Conservation (phyloP, 2,888 invertebrate genomes). For the Amphipyra berbera region DNA sequence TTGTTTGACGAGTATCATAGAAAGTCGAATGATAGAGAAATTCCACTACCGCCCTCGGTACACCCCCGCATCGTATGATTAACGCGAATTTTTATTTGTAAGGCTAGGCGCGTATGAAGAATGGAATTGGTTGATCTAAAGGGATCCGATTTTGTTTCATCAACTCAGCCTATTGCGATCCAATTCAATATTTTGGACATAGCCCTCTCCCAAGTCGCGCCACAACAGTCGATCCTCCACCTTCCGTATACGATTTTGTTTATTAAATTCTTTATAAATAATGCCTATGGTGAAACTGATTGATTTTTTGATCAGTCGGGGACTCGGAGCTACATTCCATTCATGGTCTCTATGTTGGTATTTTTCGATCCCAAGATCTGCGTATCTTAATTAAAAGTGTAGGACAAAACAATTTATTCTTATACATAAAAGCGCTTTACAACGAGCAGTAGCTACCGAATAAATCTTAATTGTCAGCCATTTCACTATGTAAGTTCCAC, state of each 20-base stretch:
- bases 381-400: background rate
- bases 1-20: slow-evolving; percentile 39
- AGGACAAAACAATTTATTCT: slow-evolving; percentile 3
- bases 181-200: too few relatives aligned
- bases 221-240: too few relatives aligned
- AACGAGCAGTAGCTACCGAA: slow-evolving; percentile 1
- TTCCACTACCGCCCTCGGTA: slow-evolving; percentile 10
- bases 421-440: slow-evolving; percentile 23
- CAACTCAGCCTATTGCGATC: too few relatives aligned
- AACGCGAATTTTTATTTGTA: slow-evolving; percentile 1
- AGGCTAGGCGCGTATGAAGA: too few relatives aligned
- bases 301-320: too few relatives aligned
- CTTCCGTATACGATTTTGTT: too few relatives aligned
- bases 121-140: too few relatives aligned
- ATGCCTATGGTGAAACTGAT: too few relatives aligned
- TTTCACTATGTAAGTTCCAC: slow-evolving; percentile 27
- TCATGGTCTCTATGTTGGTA: background rate
- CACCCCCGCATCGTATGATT: slow-evolving; percentile 29
- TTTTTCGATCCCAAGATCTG: background rate
- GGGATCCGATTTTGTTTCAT: too few relatives aligned
- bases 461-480: slow-evolving; percentile 34
- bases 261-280: too few relatives aligned
- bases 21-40: slow-evolving; percentile 37
- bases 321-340: too few relatives aligned
- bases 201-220: too few relatives aligned